Evolutionary conservation across 2,888 invertebrate genomes (phyloP).

Genomic region (Strigamia crassipes): DNA sequence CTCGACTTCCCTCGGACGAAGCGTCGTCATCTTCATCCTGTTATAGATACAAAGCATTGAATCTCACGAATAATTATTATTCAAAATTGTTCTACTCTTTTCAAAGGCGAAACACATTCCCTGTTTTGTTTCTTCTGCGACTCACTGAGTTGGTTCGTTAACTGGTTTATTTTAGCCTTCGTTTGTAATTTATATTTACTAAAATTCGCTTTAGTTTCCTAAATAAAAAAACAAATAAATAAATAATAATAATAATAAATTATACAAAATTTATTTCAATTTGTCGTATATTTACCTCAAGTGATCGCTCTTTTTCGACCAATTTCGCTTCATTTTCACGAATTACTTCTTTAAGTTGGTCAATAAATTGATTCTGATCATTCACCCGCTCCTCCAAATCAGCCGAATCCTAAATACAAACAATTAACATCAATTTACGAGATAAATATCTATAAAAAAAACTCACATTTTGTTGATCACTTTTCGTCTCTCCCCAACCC

Average conservation of each 20-base stretch:
- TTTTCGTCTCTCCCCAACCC: not conserved
- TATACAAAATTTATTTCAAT: not conserved
- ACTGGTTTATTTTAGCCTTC: conserved; percentile 58
- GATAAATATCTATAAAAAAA: too few species aligned
- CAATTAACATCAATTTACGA: too few species aligned
- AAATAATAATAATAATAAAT: not conserved
- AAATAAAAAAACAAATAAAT: conserved; percentile 44
- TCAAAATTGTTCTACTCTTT: not conserved
- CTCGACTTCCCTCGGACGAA: conserved; percentile 49
- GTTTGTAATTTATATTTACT: conserved; percentile 59
- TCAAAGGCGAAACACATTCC: not conserved
- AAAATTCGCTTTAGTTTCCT: conserved; percentile 58
- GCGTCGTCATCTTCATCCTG: conserved; percentile 44
- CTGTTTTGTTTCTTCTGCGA: conserved; percentile 52
- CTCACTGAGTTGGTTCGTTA: conserved; percentile 55
- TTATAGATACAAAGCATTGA: not conserved
- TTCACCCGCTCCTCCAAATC: not conserved
- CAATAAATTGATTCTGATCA: not conserved
- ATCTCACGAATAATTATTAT: too few species aligned
- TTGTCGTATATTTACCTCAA: not conserved
- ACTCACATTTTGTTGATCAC: not conserved
- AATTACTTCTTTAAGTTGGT: not conserved
- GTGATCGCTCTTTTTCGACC: not conserved
- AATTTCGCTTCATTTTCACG: not conserved
- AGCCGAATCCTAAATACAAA: not conserved